Percentiles rank a stretch among this genome's conserved stretches.
Conservation (phyloP, 1,140 invertebrate species). For the Neelides sp. region DNA sequence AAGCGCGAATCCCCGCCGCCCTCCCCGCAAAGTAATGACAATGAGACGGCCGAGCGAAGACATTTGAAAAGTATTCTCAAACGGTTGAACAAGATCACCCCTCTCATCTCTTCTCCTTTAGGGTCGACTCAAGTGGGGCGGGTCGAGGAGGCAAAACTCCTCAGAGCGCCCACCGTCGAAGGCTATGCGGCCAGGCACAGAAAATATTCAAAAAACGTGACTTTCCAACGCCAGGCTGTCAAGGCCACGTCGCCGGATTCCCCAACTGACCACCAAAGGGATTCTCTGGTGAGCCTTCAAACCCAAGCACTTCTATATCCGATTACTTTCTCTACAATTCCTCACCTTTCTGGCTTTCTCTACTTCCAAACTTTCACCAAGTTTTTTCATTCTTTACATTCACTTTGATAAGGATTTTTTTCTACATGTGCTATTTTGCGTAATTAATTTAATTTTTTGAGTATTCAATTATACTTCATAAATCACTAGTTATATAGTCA, state of each 20-base stretch:
- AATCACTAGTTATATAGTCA: too few species aligned
- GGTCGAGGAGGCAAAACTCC: constrained; percentile 36
- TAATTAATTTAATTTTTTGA: too few species aligned
- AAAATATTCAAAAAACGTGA: constrained; percentile 75
- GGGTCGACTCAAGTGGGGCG: neutral
- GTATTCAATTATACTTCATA: too few species aligned
- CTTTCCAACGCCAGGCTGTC: constrained; percentile 69
- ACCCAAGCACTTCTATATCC: neutral
- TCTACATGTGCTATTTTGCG: too few species aligned
- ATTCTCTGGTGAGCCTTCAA: constrained; percentile 13
- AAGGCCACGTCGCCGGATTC: constrained; percentile 52
- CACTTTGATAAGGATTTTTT: too few species aligned
- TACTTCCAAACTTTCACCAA: constrained; percentile 23
- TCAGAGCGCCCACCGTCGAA: constrained; percentile 59
- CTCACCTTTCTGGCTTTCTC: constrained; percentile 15
- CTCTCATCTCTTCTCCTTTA: too few species aligned
- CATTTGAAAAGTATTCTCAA: constrained; percentile 74
- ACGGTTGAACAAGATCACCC: constrained; percentile 50
- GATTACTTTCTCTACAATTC: constrained; percentile 3
- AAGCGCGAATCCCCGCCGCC: constrained; percentile 31
- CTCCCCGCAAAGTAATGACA: constrained; percentile 54
- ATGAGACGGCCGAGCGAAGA: constrained; percentile 62
- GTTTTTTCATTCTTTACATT: too few species aligned
- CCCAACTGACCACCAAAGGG: constrained; percentile 16
- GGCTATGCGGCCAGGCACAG: constrained; percentile 73